Base-by-base conservation (phyloP, 2,888 invertebrate genomes). In the Pogonocherus hispidulus region DNA sequence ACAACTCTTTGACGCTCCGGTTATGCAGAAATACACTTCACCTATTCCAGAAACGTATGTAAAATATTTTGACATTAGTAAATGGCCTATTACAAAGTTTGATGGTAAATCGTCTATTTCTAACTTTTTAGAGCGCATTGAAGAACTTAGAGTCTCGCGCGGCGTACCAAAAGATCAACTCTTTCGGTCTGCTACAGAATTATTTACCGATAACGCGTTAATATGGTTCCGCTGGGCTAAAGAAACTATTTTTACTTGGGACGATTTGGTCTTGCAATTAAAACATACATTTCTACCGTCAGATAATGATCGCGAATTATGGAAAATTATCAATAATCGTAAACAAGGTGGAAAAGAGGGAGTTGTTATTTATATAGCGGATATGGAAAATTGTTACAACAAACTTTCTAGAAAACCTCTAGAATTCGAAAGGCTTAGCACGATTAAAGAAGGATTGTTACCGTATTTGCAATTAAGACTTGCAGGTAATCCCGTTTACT, bases 381-480 rank as follows among this genome's bases (percentile, higher is more conserved):
- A n/a, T 1, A 49, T 49, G 22, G 49, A 49, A 23, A 49, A 49
- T 23, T 22, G 8, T 9, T 49, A 49, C 22, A 49, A 20, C 11
- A 20, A 22, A 49, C 49, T 49, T 20, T 19, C 49, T 22, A 9
- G 23, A 3, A 49, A 49, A 49, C 49, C 22, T 3, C 49, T 22
- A 3, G 49, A 49, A 14, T 23, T 22, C 2, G 49, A 49, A 20
- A 8, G 49, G n/a, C 49, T 49, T 22, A 23, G 20, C 11, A 49
- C 49, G 9, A 49, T 49, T 49, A 20, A 1, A 22, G 23, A 49
- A 8, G 23, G 49, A 11, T 22, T 49, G 14, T 49, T 49, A 49
- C 49, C 23, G 0, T 49, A 22, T 22, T 11, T 49, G 23, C 49
- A 49, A 49, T 46, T 46, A 46, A 46, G 46, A 46, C 19, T 46